Conservation (phyloP, 1,140 invertebrate species). For the Drosophila paulistorum region DNA sequence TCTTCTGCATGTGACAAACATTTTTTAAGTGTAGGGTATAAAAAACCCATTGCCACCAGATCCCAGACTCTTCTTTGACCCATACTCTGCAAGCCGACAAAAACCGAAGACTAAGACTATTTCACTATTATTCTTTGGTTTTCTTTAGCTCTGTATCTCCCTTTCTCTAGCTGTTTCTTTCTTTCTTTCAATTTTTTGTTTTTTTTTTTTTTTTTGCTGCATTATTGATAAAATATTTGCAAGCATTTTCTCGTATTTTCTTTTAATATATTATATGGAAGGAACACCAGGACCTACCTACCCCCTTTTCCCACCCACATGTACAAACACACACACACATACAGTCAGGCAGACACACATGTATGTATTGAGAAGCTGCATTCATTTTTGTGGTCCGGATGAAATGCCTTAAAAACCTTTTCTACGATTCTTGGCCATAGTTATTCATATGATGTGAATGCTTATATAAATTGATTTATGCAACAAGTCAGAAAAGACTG, state of each 20-base stretch:
- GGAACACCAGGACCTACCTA: not conserved
- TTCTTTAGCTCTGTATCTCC: constrained; percentile 11
- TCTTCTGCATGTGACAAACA: too few species aligned
- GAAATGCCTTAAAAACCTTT: constrained; percentile 55
- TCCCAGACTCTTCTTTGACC: not conserved
- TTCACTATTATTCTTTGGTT: constrained; percentile 26
- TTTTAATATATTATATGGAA: constrained; percentile 52
- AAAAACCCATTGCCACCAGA: constrained; percentile 32
- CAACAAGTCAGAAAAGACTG: constrained; percentile 39
- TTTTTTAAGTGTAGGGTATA: too few species aligned
- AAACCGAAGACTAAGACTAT: constrained; percentile 7
- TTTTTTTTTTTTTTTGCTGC: constrained; percentile 44
- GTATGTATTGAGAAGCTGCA: constrained; percentile 32
- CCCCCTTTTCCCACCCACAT: not conserved
- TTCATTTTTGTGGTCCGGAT: constrained; percentile 47
- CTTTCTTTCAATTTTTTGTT: not conserved
- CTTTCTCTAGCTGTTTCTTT: constrained; percentile 22
- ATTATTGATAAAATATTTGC: constrained; percentile 72
- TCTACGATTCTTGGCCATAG: constrained; percentile 17
- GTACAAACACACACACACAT: not conserved
- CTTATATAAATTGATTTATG: constrained; percentile 20
- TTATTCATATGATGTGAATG: constrained; percentile 18
- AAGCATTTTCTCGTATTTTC: constrained; percentile 61
- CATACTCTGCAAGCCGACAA: too few species aligned
- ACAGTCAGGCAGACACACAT: not conserved